Evolutionary conservation across 2,797 vertebrate species (phyloP).

Genomic region (Nasua narica): DNA sequence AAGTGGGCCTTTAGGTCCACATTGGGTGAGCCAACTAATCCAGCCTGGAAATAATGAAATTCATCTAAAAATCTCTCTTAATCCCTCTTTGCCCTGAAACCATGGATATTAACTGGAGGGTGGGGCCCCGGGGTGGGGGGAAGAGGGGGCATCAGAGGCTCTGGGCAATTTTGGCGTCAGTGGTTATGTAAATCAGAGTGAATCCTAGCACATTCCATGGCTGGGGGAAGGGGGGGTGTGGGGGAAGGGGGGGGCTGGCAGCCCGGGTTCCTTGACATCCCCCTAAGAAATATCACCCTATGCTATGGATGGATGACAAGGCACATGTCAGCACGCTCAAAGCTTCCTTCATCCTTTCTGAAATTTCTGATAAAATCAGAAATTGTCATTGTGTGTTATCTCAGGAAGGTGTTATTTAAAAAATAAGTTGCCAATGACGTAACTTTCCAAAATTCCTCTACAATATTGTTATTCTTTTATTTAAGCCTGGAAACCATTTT

Average conservation of each 20-base stretch:
- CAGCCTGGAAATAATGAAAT: slow-evolving; percentile 72
- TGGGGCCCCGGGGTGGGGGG: slow-evolving; percentile 48
- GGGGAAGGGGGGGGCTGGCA: background rate
- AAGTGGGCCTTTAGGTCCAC: slow-evolving; percentile 57
- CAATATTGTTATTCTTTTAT: background rate
- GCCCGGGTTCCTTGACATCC: background rate
- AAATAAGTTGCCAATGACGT: background rate
- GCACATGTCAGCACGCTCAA: background rate
- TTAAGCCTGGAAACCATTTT: background rate
- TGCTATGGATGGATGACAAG: background rate
- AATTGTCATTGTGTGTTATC: background rate
- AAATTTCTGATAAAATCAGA: slow-evolving; percentile 8
- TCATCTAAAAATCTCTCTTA: slow-evolving; percentile 78
- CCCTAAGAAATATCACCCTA: background rate
- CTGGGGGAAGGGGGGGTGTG: background rate
- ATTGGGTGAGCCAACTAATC: slow-evolving; percentile 70
- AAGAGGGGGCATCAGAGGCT: slow-evolving; percentile 67
- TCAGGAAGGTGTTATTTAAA: slow-evolving; percentile 10
- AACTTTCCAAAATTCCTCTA: background rate
- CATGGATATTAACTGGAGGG: slow-evolving; percentile 65
- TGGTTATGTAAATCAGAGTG: slow-evolving; percentile 71
- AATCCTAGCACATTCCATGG: background rate
- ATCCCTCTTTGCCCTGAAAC: slow-evolving; percentile 77
- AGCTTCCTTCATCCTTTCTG: background rate
- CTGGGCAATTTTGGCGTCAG: slow-evolving; percentile 14